Base-by-base conservation (phyloP, 2,888 invertebrate genomes). In the Andrena bicolor region DNA sequence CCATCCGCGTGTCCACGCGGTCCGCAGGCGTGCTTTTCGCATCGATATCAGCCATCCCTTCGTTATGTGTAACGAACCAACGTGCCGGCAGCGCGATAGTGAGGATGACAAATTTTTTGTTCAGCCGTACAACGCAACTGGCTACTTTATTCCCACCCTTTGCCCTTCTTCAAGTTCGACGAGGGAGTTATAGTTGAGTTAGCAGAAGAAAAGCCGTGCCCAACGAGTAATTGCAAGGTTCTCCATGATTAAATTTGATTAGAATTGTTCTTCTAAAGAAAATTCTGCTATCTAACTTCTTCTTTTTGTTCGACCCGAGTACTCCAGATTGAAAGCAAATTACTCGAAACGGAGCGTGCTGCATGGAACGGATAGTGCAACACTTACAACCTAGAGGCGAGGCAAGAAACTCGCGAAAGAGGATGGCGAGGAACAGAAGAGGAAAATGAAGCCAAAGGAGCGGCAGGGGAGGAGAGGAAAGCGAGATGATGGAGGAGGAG, bases 1-100 rank as follows among this genome's bases (percentile, higher is more conserved):
- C 86, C 56, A 26, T 56, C 56, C 89, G 84, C 85, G 84, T 82
- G 83, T 81, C 85, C 82, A 77, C 71, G 75, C 78, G 80, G 81
- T 75, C 41, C 83, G 70, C 75, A 81, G 87, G 26, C 87, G 85
- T 86, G 85, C 83, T 80, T 80, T 84, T 88, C 83, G 85, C 86
- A 85, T 90, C 86, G 86, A 88, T 89, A 89, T 68, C 73, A 88
- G 78, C 79, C 77, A 84, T 86, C 82, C 80, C 82, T 87, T 89
- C 86, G 89, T 89, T 89, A 78, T 65, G 71, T 72, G 76, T 85
- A 87, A 88, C 84, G 82, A 85, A 82, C 74, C 75, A 72, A 53
- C 41, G 64, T 51, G 65, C 76, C 56, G 64, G 69, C 58, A 49
- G 65, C 68, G 30, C 58, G 78, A 26, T 70, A 64, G 41, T 68